Percentiles rank a stretch among this genome's conserved stretches.
Conservation (phyloP, 2,888 invertebrate species). For the Drosophila planitibia region DNA sequence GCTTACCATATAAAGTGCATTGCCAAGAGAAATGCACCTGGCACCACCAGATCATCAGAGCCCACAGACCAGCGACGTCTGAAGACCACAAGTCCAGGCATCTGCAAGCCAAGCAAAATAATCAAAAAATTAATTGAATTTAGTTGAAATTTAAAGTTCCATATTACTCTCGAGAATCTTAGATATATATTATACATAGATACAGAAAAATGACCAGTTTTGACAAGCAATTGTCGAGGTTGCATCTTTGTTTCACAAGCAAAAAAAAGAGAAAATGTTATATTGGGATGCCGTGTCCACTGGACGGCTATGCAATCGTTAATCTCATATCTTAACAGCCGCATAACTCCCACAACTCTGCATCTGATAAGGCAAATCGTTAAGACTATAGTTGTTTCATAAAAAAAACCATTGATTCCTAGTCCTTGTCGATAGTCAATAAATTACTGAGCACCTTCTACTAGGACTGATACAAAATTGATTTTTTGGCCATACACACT, state of each 20-base stretch:
- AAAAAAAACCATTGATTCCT: too few relatives aligned
- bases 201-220: neutral
- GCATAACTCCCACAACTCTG: too few relatives aligned
- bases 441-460: too few relatives aligned
- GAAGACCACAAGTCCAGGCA: conserved; percentile 95
- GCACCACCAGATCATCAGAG: conserved; percentile 94
- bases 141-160: neutral
- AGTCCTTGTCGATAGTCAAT: too few relatives aligned
- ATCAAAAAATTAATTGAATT: neutral
- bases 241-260: neutral
- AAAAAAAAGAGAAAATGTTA: neutral
- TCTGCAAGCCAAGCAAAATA: conserved; percentile 83
- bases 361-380: neutral
- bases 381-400: too few relatives aligned
- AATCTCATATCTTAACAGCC: neutral
- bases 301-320: neutral
- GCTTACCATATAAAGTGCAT: conserved; percentile 92
- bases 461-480: too few relatives aligned
- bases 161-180: neutral
- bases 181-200: neutral
- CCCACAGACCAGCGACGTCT: conserved; percentile 94
- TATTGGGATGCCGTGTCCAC: too few relatives aligned
- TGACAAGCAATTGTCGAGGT: neutral
- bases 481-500: too few relatives aligned
- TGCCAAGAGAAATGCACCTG: conserved; percentile 91